phyloP scores from a whole-genome alignment of 2,797 vertebrate species.

The Tinamus major region DNA sequence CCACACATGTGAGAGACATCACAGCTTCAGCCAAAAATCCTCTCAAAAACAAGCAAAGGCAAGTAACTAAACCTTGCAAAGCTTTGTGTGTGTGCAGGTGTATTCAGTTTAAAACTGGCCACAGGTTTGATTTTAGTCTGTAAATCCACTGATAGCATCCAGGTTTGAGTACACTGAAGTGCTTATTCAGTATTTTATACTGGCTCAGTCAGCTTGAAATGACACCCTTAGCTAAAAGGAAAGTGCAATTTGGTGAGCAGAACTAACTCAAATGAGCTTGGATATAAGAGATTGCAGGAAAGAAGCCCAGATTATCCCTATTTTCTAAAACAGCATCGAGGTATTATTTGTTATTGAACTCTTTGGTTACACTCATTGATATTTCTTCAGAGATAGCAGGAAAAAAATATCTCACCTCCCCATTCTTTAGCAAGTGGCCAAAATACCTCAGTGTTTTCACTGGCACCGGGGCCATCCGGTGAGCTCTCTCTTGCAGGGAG shows the following conservation, averaged over 20 bases:
- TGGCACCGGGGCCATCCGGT: background rate
- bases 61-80: background rate
- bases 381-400: background rate
- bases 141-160: background rate
- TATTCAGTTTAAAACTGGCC: background rate
- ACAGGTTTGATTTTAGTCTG: background rate
- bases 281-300: background rate
- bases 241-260: background rate
- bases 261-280: background rate
- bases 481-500: background rate
- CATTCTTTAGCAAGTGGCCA: background rate
- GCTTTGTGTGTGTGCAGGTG: fast-evolving
- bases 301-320: background rate
- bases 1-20: background rate
- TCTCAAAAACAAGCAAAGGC: constrained; percentile 21
- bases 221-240: background rate
- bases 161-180: background rate
- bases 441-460: background rate
- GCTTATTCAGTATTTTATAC: background rate
- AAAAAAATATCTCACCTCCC: background rate
- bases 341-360: background rate
- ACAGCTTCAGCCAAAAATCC: constrained; percentile 34
- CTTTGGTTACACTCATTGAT: background rate
- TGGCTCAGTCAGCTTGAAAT: background rate
- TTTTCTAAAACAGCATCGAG: background rate